Evolutionary conservation across 2,797 vertebrate species (phyloP).

Genomic region (Chaetodon trifasciatus): DNA sequence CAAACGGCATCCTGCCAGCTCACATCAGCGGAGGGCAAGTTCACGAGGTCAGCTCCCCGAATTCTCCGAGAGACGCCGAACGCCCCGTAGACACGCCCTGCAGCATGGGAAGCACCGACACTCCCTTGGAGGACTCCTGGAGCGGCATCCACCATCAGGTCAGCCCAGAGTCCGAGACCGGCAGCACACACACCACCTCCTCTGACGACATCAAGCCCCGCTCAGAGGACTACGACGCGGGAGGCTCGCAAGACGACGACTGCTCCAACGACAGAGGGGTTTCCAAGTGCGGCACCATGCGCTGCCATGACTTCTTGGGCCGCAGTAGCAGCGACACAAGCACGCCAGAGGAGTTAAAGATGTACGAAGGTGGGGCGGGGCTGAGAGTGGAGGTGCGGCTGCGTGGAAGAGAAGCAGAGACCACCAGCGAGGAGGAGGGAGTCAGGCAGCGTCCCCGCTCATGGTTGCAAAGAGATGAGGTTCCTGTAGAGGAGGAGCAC

Average conservation of each 20-base stretch:
- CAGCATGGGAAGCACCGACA: constrained; percentile 86
- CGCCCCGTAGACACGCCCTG: constrained; percentile 83
- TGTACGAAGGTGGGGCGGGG: constrained; percentile 91
- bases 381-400: constrained; percentile 93
- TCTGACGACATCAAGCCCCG: constrained; percentile 98
- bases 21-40: constrained; percentile 35
- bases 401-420: constrained; percentile 88
- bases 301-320: constrained; percentile 96
- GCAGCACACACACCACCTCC: constrained; percentile 94
- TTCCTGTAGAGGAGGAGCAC: constrained; percentile 67
- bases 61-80: constrained; percentile 84
- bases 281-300: constrained; percentile 95
- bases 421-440: constrained; percentile 93
- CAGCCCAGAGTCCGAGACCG: constrained; percentile 95
- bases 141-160: constrained; percentile 87
- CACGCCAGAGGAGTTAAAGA: constrained; percentile 97
- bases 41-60: constrained; percentile 45
- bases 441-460: constrained; percentile 85
- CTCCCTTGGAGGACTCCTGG: constrained; percentile 89
- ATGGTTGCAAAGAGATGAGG: constrained; percentile 87
- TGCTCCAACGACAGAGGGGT: constrained; percentile 93
- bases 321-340: constrained; percentile 99
- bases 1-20: constrained; percentile 29
- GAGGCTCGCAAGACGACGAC: constrained; percentile 98
- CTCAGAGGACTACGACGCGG: constrained; percentile 98